Conservation (phyloP, 2,797 vertebrate species). For the Phaenicophaeus curvirostris region DNA sequence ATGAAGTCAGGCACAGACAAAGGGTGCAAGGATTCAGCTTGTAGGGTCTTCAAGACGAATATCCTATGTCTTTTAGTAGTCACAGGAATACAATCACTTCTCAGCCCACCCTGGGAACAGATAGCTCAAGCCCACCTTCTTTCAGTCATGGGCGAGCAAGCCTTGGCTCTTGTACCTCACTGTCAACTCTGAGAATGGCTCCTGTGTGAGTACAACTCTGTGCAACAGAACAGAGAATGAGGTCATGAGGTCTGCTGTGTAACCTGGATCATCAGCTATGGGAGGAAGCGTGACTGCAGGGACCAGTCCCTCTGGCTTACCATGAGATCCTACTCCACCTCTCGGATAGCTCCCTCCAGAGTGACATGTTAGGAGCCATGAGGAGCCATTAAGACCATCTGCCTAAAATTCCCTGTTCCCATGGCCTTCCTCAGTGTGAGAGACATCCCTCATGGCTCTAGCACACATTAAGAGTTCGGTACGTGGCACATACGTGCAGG, state of each 20-base stretch:
- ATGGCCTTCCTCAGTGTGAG: not conserved
- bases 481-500: not conserved
- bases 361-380: not conserved
- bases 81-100: not conserved
- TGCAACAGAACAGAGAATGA: rapidly evolving
- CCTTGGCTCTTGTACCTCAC: not conserved
- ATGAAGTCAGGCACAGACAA: not conserved
- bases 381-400: not conserved
- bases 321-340: not conserved
- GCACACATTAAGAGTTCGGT: not conserved
- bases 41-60: not conserved
- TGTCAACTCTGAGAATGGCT: not conserved
- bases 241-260: not conserved
- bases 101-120: not conserved
- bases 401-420: not conserved
- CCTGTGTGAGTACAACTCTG: not conserved
- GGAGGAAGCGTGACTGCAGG: not conserved
- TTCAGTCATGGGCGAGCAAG: not conserved
- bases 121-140: not conserved
- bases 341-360: not conserved
- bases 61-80: not conserved
- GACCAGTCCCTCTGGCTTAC: not conserved
- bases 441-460: not conserved
- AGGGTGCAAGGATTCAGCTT: not conserved
- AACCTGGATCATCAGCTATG: not conserved